A percentile compares a stretch with the other conserved stretches of the same genome.
phyloP scores from a whole-genome alignment of 2,113 vertebrate genomes.

The Pandion haliaetus region DNA sequence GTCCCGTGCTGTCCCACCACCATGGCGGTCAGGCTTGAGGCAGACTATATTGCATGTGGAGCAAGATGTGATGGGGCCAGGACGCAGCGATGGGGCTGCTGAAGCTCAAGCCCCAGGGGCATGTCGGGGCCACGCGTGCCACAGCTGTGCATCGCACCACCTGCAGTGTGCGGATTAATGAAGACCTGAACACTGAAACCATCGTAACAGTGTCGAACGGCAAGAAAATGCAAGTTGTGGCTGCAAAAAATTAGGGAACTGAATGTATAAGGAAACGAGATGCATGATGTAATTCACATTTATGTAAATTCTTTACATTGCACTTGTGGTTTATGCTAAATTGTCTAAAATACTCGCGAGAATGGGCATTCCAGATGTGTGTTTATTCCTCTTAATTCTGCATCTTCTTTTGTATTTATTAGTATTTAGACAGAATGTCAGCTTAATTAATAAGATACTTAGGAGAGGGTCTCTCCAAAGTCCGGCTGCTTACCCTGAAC shows the following conservation, averaged over 20 bases:
- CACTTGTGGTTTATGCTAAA: not conserved
- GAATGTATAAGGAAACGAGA: not conserved
- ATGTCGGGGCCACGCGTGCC: no score
- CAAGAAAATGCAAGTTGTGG: not conserved
- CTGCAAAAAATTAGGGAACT: not conserved
- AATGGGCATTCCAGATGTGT: not conserved
- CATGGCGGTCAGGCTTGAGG: not conserved
- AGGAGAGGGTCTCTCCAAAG: not conserved
- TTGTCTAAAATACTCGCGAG: not conserved
- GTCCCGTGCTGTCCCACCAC: no score
- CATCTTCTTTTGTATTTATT: not conserved
- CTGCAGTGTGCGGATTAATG: not conserved
- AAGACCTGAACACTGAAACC: not conserved
- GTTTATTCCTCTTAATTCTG: not conserved
- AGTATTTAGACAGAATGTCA: not conserved
- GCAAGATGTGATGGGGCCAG: not conserved
- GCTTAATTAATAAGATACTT: not conserved
- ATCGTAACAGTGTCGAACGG: not conserved
- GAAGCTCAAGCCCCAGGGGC: not conserved
- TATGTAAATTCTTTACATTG: not conserved
- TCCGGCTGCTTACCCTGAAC: not conserved
- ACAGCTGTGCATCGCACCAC: fast-evolving
- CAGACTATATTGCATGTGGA: not conserved
- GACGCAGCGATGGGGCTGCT: not conserved
- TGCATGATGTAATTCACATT: not conserved